phyloP scores from a whole-genome alignment of 2,888 invertebrate genomes.

The Panopea generosa region DNA sequence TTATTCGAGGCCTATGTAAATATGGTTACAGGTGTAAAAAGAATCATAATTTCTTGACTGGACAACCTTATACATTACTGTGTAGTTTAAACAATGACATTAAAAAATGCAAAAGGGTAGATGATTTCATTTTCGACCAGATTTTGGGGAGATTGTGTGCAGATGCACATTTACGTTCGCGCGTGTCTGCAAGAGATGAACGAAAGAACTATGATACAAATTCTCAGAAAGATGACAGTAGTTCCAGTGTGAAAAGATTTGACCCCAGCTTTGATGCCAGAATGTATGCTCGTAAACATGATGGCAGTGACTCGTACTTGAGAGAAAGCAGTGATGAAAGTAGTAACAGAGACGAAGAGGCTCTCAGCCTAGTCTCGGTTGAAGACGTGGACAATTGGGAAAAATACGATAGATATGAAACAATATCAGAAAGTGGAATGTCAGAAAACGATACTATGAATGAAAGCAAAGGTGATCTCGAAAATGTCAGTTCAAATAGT shows the following conservation, averaged over 20 bases:
- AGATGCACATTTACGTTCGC: neutral
- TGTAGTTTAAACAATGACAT: constrained; percentile 19
- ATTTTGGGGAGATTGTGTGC: neutral
- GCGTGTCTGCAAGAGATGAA: neutral
- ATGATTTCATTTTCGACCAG: neutral
- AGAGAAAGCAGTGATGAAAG: neutral
- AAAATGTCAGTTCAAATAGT: constrained; percentile 31
- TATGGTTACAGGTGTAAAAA: constrained; percentile 46
- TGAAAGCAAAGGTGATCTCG: constrained; percentile 23
- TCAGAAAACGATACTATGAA: constrained; percentile 7
- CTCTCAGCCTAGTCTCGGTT: constrained; percentile 44
- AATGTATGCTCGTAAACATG: constrained; percentile 11
- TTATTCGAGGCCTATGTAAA: constrained; percentile 26
- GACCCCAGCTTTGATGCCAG: constrained; percentile 45
- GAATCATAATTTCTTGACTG: constrained; percentile 31
- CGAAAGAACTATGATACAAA: neutral
- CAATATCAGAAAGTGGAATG: constrained; percentile 39
- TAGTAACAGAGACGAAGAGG: neutral
- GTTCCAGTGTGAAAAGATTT: neutral
- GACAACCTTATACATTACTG: constrained; percentile 18
- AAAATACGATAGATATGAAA: constrained; percentile 47
- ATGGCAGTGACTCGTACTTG: neutral
- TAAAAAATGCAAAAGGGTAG: no score
- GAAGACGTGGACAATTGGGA: constrained; percentile 52
- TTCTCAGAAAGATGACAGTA: no score